Percentiles rank a stretch among this genome's conserved stretches.
Conservation (phyloP, 2,797 vertebrate genomes). For the Poeciliopsis presidionis region DNA sequence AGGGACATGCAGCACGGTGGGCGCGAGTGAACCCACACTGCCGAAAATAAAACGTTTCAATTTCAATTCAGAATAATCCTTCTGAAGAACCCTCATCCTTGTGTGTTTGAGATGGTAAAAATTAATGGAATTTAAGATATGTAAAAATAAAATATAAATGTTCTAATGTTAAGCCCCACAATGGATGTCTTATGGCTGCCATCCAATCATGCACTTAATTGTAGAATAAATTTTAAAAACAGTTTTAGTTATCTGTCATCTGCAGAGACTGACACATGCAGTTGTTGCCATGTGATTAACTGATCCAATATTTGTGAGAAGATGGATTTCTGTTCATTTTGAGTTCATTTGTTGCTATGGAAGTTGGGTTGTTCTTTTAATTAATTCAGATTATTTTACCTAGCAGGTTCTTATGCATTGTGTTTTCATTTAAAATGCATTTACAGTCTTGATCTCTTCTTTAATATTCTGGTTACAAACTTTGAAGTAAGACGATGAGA, state of each 20-base stretch:
- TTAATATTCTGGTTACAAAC: neutral
- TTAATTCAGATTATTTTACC: neutral
- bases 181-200: neutral
- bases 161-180: neutral
- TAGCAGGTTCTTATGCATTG: neutral
- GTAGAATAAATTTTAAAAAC: neutral
- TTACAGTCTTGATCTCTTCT: neutral
- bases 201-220: neutral
- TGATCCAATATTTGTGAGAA: too few species aligned
- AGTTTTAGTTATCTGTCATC: neutral
- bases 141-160: neutral
- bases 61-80: slow-evolving; percentile 31
- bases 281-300: too few species aligned
- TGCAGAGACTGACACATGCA: too few species aligned
- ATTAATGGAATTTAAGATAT: neutral
- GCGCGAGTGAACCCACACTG: slow-evolving; percentile 20
- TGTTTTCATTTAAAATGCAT: neutral
- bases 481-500: neutral
- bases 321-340: too few species aligned
- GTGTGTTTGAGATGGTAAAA: slow-evolving; percentile 17
- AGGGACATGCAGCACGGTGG: slow-evolving; percentile 40
- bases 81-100: slow-evolving; percentile 17
- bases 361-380: too few species aligned
- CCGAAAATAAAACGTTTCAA: slow-evolving; percentile 42
- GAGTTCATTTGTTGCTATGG: too few species aligned